Conservation (phyloP, 2,113 vertebrate species). For the Prunella fulvescens region DNA sequence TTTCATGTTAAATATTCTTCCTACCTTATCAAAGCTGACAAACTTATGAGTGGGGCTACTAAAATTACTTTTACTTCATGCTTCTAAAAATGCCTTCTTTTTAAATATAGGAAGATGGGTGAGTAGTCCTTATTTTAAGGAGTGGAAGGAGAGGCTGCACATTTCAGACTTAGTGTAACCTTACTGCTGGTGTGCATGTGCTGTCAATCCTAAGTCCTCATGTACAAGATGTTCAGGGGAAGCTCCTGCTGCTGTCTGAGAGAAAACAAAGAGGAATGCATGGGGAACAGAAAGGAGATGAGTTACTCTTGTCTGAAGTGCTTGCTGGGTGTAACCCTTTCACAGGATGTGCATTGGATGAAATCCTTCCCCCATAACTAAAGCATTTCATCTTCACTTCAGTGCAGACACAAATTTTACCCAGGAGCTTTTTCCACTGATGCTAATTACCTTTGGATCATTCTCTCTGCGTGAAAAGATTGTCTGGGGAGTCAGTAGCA, state of each 20-base stretch:
- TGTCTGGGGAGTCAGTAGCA: neutral
- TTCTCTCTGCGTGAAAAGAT: neutral
- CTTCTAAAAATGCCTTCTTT: neutral
- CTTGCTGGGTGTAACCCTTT: neutral
- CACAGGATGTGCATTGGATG: neutral
- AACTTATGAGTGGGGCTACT: neutral
- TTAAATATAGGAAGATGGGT: neutral
- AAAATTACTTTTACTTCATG: neutral
- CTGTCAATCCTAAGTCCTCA: neutral
- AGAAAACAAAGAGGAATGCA: neutral
- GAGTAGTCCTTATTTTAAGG: neutral
- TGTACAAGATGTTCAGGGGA: neutral
- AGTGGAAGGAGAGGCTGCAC: neutral
- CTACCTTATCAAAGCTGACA: neutral
- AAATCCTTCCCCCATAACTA: neutral
- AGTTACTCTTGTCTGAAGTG: neutral
- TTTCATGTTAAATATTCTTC: neutral
- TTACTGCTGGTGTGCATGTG: neutral
- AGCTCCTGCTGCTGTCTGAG: neutral
- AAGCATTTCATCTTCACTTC: neutral
- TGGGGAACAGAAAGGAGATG: neutral
- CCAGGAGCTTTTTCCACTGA: neutral
- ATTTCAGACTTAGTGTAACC: neutral
- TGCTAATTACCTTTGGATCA: neutral
- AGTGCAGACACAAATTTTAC: neutral